Conservation (phyloP, 1,140 invertebrate genomes). For the Laodelphax striatellus region DNA sequence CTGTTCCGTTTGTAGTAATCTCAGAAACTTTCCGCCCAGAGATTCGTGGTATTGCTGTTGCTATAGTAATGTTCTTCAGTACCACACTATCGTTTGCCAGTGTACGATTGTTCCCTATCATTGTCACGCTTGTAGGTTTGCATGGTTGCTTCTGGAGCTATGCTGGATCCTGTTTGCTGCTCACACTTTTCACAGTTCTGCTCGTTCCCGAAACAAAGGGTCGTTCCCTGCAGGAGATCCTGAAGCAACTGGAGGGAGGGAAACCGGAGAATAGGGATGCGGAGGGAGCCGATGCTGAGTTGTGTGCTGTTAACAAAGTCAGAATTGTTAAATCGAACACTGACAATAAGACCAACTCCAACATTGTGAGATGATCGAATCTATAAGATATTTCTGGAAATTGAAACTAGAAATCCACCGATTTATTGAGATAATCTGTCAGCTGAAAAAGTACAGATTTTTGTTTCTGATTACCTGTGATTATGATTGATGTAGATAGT, state of each 20-base stretch:
- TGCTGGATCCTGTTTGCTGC: constrained; percentile 23
- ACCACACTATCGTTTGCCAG: constrained; percentile 36
- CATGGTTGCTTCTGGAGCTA: constrained; percentile 29
- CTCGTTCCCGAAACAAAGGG: constrained; percentile 43
- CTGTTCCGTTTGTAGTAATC: constrained; percentile 44
- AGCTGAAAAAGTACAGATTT: no score
- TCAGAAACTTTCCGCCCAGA: constrained; percentile 47
- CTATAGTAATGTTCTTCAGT: constrained; percentile 36
- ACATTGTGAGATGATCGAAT: no score
- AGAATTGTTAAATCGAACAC: constrained; percentile 3
- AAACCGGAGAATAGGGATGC: not conserved
- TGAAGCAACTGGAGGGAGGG: constrained; percentile 16
- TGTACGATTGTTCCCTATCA: constrained; percentile 34
- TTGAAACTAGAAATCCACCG: no score
- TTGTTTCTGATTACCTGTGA: no score
- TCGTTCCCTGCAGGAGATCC: constrained; percentile 28
- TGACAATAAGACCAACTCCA: no score
- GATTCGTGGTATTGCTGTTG: constrained; percentile 34
- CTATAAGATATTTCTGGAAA: no score
- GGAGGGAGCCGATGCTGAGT: not conserved
- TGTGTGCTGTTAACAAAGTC: not conserved
- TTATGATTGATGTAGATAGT: no score
- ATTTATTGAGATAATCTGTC: no score
- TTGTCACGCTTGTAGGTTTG: constrained; percentile 25
- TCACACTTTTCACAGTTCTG: constrained; percentile 33